Percentiles rank a stretch among this genome's conserved stretches.
Conservation (phyloP, 2,113 vertebrate species). For the Microcebus ravelobensis region DNA sequence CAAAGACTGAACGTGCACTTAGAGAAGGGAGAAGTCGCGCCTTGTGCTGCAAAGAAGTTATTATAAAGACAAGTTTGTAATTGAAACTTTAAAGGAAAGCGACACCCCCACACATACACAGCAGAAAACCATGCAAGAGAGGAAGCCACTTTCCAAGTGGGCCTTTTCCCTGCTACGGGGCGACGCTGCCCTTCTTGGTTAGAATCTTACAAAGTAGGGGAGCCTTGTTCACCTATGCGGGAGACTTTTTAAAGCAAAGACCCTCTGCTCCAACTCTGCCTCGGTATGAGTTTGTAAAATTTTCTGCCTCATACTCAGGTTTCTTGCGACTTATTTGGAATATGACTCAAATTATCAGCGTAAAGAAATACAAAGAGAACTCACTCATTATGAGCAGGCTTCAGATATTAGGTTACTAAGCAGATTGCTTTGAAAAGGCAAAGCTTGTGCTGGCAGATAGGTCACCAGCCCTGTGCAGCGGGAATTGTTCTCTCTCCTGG, state of each 20-base stretch:
- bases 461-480: neutral
- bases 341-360: neutral
- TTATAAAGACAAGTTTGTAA: neutral
- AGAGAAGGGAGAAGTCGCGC: neutral
- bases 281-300: neutral
- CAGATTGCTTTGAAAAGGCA: neutral
- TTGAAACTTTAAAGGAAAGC: neutral
- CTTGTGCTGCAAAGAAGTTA: neutral
- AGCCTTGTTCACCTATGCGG: fast-evolving
- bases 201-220: neutral
- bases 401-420: neutral
- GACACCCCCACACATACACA: neutral
- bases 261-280: neutral
- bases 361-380: neutral
- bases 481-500: neutral
- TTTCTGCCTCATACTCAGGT: neutral
- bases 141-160: neutral
- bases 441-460: neutral
- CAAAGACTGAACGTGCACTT: neutral
- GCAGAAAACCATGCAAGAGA: neutral
- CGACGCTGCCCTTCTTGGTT: fast-evolving
- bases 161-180: too few relatives aligned
- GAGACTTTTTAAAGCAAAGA: neutral
- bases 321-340: neutral
- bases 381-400: neutral